A percentile compares a stretch with the other conserved stretches of the same genome.
phyloP scores from a whole-genome alignment of 2,797 vertebrate genomes.

The Leptoclinus maculatus region DNA sequence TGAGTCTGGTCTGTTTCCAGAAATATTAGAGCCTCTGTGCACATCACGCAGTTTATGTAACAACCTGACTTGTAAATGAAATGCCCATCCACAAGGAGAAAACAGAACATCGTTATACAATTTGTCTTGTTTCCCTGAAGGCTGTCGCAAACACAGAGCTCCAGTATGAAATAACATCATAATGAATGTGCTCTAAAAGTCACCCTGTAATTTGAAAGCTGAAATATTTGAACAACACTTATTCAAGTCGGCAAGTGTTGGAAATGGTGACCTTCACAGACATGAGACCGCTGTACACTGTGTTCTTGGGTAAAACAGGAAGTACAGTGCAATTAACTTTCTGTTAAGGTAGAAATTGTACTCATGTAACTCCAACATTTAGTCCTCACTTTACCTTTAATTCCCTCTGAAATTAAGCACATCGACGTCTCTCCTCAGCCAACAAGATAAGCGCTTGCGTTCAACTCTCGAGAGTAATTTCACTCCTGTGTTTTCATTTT shows the following conservation, averaged over 20 bases:
- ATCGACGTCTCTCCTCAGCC: neutral
- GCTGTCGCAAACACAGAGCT: neutral
- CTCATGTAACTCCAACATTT: neutral
- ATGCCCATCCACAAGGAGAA: neutral
- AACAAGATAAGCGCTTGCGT: constrained; percentile 12
- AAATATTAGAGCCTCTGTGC: neutral
- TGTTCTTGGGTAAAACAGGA: neutral
- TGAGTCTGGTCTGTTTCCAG: neutral
- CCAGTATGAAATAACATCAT: neutral
- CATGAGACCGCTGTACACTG: neutral
- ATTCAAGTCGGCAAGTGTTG: neutral
- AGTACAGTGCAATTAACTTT: neutral
- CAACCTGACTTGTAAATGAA: constrained; percentile 3
- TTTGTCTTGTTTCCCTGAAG: neutral
- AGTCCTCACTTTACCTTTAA: neutral
- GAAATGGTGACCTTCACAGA: constrained; percentile 18
- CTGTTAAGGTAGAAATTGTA: neutral
- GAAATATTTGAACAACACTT: constrained; percentile 3
- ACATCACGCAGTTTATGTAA: neutral
- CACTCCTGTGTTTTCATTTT: constrained; percentile 25
- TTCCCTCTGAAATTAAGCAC: neutral
- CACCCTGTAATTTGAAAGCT: neutral
- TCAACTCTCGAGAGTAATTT: constrained; percentile 30
- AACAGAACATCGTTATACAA: neutral
- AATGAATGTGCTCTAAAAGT: neutral